Conservation (phyloP, 2,888 invertebrate species). For the Trissonchulus sp. region DNA sequence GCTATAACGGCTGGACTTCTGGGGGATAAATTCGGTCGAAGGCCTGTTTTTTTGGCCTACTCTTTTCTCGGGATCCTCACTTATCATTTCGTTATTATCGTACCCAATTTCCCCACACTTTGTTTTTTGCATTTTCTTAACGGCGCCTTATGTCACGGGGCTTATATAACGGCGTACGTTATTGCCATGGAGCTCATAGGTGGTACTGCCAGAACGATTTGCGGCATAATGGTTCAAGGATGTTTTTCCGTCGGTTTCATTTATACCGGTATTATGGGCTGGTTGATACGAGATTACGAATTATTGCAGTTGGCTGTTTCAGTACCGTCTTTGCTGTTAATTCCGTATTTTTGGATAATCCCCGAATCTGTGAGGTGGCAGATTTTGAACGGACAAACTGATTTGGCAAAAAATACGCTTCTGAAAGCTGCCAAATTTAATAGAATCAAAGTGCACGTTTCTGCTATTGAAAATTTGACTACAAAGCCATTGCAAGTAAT, state of each 20-base stretch:
- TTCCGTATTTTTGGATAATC: conserved; percentile 26
- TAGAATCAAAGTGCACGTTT: too few species aligned
- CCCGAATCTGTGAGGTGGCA: conserved; percentile 33
- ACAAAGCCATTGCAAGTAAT: too few species aligned
- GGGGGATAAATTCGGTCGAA: conserved; percentile 21
- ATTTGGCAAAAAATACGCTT: conserved; percentile 25
- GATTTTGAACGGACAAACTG: conserved; percentile 1
- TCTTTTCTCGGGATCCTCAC: neutral
- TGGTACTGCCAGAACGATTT: conserved; percentile 25
- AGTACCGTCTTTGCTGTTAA: conserved; percentile 19
- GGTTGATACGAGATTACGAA: conserved; percentile 27
- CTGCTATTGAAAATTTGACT: too few species aligned
- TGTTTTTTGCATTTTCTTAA: neutral
- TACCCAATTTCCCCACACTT: neutral
- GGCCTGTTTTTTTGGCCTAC: conserved; percentile 4
- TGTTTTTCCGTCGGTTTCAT: conserved; percentile 28
- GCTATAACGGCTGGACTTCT: conserved; percentile 4
- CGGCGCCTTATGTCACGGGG: conserved; percentile 9
- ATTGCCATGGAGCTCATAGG: conserved; percentile 31
- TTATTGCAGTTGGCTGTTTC: conserved; percentile 13
- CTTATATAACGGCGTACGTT: neutral
- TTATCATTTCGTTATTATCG: conserved; percentile 7
- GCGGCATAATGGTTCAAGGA: conserved; percentile 28
- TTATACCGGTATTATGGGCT: conserved; percentile 27
- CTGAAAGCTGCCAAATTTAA: conserved; percentile 24